A percentile compares a stretch with the other conserved stretches of the same genome.
Conservation (phyloP, 2,888 invertebrate genomes). For the Hypsopygia costalis region DNA sequence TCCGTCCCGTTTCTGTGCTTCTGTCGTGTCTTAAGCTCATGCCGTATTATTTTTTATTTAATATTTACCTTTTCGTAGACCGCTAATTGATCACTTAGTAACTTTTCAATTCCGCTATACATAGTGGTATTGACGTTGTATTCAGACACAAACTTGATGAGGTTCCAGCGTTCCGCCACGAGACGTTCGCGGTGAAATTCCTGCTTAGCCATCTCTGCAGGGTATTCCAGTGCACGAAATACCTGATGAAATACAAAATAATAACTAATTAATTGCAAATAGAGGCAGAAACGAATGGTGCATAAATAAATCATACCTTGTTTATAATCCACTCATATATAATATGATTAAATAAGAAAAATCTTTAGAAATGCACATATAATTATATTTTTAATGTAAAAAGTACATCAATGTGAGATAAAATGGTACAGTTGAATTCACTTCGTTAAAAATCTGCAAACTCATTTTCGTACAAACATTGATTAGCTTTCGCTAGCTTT, state of each 20-base stretch:
- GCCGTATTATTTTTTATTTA: too few species aligned
- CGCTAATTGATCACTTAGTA: conserved; percentile 61
- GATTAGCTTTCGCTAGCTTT: conserved; percentile 60
- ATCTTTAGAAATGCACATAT: too few species aligned
- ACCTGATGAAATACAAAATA: conserved; percentile 76
- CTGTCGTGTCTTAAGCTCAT: too few species aligned
- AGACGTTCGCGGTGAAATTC: conserved; percentile 81
- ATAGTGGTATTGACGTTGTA: conserved; percentile 74
- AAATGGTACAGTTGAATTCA: too few species aligned
- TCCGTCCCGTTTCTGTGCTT: too few species aligned
- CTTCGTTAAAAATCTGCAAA: conserved; percentile 83
- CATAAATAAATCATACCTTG: too few species aligned
- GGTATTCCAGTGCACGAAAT: conserved; percentile 88
- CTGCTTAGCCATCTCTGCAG: conserved; percentile 86
- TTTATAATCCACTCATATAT: too few species aligned
- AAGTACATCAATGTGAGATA: too few species aligned
- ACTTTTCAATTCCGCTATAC: conserved; percentile 77
- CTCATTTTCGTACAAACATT: conserved; percentile 80
- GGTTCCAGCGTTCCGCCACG: conserved; percentile 76
- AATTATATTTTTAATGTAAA: too few species aligned
- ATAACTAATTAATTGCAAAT: too few species aligned
- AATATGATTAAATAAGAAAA: too few species aligned
- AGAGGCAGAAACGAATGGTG: too few species aligned
- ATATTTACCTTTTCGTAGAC: conserved; percentile 67
- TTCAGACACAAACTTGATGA: conserved; percentile 82